These are phyloP conservation scores for Patiria pectinifera DNA, from an alignment of 53 echinoderm and acorn worm genomes.

Conservation along the genomic window DNA sequence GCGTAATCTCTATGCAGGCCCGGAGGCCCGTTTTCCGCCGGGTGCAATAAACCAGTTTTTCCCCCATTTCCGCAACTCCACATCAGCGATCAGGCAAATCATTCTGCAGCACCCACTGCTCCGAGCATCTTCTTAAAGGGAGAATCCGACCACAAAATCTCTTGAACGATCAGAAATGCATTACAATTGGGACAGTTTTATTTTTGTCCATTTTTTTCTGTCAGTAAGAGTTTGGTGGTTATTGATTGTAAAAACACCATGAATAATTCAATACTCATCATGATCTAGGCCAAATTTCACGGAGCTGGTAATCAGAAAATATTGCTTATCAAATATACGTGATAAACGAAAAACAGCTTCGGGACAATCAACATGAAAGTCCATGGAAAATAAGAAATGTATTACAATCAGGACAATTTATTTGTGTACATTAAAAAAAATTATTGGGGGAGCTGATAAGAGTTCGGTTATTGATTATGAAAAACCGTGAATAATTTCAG, in stretches of 20 bases:
- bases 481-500: conserved; percentile 21
- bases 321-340: too few relatives aligned
- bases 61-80: conserved; percentile 41
- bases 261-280: background rate
- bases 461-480: conserved; percentile 21
- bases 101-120: background rate
- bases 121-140: conserved; percentile 33
- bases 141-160: background rate
- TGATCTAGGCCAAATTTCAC: background rate
- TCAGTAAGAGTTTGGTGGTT: background rate
- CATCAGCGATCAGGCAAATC: conserved; percentile 42
- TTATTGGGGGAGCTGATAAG: background rate
- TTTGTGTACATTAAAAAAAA: too few relatives aligned
- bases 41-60: conserved; percentile 55
- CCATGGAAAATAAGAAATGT: background rate
- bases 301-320: too few relatives aligned
- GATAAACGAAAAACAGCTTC: too few relatives aligned
- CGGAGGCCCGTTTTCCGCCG: background rate
- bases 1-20: conserved; percentile 55
- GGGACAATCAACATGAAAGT: too few relatives aligned
- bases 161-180: conserved; percentile 33
- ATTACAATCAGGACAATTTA: too few relatives aligned
- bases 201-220: background rate
- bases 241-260: conserved; percentile 1
- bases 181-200: conserved; percentile 8